Evolutionary conservation across 2,113 vertebrate species (phyloP).

Genomic region (Xenopus laevis): DNA sequence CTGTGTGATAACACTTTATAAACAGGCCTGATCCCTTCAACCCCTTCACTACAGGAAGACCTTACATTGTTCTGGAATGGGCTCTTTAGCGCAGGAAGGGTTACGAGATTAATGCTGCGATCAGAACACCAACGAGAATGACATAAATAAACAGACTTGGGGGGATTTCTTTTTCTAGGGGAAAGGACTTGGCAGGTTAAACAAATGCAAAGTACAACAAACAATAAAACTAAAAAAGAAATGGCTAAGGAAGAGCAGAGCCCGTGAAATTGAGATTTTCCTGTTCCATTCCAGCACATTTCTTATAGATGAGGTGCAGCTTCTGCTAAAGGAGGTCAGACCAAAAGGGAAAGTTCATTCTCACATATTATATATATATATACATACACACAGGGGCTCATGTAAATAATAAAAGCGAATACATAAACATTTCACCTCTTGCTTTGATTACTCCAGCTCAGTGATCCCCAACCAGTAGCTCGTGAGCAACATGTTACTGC

Average conservation of each 20-base stretch:
- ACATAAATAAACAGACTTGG: not conserved
- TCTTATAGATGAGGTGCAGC: no score
- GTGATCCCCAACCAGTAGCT: no score
- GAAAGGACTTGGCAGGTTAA: not conserved
- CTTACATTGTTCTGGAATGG: slow-evolving; percentile 4
- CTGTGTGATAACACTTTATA: slow-evolving; percentile 3
- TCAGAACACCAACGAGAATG: not conserved
- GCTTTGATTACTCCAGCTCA: no score
- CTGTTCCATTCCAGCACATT: not conserved
- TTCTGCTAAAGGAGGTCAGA: no score
- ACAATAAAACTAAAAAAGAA: not conserved
- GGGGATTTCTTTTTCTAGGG: not conserved
- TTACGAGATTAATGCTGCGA: slow-evolving; percentile 1
- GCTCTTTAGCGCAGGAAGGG: slow-evolving; percentile 7
- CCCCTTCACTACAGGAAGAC: slow-evolving; percentile 3
- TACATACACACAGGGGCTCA: no score
- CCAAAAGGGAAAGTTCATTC: no score
- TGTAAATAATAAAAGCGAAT: no score
- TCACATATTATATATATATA: no score
- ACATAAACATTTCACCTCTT: no score
- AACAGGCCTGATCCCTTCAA: slow-evolving; percentile 20
- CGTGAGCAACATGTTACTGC: no score
- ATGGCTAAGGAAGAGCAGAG: not conserved
- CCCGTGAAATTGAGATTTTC: not conserved
- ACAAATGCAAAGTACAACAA: not conserved